Conservation (phyloP, 2,888 invertebrate genomes). For the Dexiosoma caninum region DNA sequence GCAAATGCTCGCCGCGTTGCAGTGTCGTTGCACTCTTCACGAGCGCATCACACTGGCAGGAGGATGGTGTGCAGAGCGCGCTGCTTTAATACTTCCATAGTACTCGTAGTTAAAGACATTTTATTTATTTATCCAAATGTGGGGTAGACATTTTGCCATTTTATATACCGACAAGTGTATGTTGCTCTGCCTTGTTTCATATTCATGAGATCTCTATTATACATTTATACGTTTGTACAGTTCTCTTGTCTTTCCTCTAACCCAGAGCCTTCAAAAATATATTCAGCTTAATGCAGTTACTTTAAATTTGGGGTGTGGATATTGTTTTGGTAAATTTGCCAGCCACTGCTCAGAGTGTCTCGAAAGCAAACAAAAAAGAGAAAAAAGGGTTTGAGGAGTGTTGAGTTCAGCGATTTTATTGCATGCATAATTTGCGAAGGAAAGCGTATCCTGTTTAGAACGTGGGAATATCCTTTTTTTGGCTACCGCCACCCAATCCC, state of each 20-base stretch:
- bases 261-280: conserved; percentile 62
- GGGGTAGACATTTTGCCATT: conserved; percentile 20
- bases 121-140: conserved; percentile 70
- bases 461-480: conserved; percentile 68
- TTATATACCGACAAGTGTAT: background rate
- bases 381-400: conserved; percentile 31
- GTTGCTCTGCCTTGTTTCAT: conserved; percentile 27
- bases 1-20: conserved; percentile 36
- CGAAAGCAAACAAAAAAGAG: background rate
- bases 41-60: conserved; percentile 14
- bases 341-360: background rate
- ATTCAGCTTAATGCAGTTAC: conserved; percentile 76
- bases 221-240: background rate
- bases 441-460: conserved; percentile 32
- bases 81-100: background rate
- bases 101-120: conserved; percentile 64
- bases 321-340: conserved; percentile 62
- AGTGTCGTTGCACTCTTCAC: conserved; percentile 77
- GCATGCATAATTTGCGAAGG: conserved; percentile 75
- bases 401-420: conserved; percentile 72
- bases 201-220: conserved; percentile 57
- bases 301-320: conserved; percentile 66
- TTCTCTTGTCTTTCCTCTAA: background rate
- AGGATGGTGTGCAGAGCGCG: background rate
- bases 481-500: background rate